Evolutionary conservation across 2,113 vertebrate genomes (phyloP).

Genomic region (Lepidiolamprologus cunningtoni): DNA sequence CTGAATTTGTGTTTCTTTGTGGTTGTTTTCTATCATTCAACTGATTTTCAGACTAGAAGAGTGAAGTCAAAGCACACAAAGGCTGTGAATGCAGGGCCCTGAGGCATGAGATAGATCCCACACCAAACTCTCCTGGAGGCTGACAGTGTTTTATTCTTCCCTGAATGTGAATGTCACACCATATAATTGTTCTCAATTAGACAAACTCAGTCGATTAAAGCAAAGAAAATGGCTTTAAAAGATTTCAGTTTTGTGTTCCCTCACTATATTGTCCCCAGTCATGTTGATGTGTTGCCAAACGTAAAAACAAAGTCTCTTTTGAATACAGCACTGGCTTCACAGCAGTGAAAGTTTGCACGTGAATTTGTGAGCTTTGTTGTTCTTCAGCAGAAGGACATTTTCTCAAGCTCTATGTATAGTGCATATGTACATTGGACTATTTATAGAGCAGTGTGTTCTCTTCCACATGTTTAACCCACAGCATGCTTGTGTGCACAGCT

Average conservation of each 20-base stretch:
- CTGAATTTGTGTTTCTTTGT: not conserved
- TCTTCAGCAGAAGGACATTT: slow-evolving; percentile 1
- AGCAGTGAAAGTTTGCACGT: not conserved
- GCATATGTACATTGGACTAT: not conserved
- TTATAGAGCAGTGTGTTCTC: not conserved
- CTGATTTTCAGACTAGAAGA: not conserved
- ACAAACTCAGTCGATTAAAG: not conserved
- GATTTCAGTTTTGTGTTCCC: not conserved
- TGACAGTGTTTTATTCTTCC: not conserved
- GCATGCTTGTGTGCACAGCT: slow-evolving; percentile 6
- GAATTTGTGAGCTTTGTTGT: not conserved
- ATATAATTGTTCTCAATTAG: not conserved
- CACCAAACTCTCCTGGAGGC: not conserved
- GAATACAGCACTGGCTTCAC: not conserved
- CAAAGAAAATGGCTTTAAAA: not conserved
- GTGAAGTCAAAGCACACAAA: not conserved
- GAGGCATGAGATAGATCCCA: not conserved
- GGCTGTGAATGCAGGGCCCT: not conserved
- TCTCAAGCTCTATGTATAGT: not conserved
- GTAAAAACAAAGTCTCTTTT: not conserved
- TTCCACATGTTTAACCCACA: not conserved
- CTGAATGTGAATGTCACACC: not conserved
- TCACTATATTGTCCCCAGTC: not conserved
- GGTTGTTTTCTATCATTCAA: not conserved
- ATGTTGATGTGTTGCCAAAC: not conserved